Percentiles rank a stretch among this genome's conserved stretches.
Conservation (phyloP, 1,140 invertebrate species). For the Saccostrea echinata region DNA sequence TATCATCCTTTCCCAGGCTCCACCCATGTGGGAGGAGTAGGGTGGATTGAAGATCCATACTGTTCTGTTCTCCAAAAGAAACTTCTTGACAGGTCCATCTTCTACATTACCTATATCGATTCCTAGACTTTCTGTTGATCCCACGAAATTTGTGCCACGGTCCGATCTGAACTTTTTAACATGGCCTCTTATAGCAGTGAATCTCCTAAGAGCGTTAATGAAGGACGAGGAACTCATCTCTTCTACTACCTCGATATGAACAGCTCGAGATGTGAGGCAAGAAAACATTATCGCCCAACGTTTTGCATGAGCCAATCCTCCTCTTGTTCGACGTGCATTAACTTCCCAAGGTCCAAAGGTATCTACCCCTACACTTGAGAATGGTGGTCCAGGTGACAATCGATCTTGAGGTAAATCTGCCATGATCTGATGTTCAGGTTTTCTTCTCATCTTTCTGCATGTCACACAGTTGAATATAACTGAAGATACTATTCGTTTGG, state of each 20-base stretch:
- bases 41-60: conserved; percentile 44
- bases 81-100: conserved; percentile 33
- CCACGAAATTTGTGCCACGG: conserved; percentile 60
- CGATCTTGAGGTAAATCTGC: no score
- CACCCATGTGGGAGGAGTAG: conserved; percentile 42
- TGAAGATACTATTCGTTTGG: no score
- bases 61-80: conserved; percentile 10
- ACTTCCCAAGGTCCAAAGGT: no score
- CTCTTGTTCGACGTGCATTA: no score
- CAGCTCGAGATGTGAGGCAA: no score
- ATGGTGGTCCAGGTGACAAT: no score
- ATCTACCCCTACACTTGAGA: no score
- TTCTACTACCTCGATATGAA: conserved; percentile 60
- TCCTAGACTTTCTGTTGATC: background rate
- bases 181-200: background rate
- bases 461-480: no score
- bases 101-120: background rate
- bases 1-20: conserved; percentile 58
- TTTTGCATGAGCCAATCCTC: no score
- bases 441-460: no score
- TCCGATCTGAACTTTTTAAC: conserved; percentile 41
- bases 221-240: conserved; percentile 53
- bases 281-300: no score
- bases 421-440: no score
- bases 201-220: conserved; percentile 58